Evolutionary conservation across 2,888 invertebrate genomes (phyloP).

Genomic region (Anorthoa munda): DNA sequence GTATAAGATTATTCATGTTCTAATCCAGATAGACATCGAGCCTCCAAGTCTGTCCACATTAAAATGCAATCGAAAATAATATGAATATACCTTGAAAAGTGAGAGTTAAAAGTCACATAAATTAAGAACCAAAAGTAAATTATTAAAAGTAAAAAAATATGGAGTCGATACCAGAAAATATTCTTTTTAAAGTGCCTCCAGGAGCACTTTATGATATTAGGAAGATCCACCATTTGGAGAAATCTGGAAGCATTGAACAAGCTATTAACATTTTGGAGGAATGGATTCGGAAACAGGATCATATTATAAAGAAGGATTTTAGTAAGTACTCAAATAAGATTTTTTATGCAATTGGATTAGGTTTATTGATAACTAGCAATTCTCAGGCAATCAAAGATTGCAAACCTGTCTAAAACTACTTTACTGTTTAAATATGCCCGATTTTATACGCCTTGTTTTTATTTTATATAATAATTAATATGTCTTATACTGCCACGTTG

Average conservation of each 20-base stretch:
- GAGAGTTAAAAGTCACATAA: neutral
- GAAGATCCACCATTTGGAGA: conserved; percentile 40
- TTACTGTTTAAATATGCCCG: no score
- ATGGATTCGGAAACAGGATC: conserved; percentile 74
- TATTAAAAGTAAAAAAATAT: no score
- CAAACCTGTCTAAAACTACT: no score
- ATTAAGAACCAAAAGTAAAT: neutral
- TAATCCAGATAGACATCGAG: neutral
- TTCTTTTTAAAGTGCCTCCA: conserved; percentile 61
- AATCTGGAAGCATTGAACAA: conserved; percentile 69
- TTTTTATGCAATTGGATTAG: no score
- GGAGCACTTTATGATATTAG: conserved; percentile 58
- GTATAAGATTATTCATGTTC: neutral
- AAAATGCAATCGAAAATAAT: neutral
- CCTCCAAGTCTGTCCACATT: neutral
- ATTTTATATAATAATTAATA: no score
- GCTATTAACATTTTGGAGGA: conserved; percentile 72
- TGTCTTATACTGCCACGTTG: no score
- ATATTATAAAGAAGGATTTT: conserved; percentile 69
- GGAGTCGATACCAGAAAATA: conserved; percentile 40
- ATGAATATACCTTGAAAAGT: neutral
- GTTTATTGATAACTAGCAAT: no score
- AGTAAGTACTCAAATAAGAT: conserved; percentile 60
- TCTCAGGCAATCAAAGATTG: no score
- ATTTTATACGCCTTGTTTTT: no score